Evolutionary conservation across 2,113 vertebrate genomes (phyloP).

Genomic region (Rhynchomys soricoides): DNA sequence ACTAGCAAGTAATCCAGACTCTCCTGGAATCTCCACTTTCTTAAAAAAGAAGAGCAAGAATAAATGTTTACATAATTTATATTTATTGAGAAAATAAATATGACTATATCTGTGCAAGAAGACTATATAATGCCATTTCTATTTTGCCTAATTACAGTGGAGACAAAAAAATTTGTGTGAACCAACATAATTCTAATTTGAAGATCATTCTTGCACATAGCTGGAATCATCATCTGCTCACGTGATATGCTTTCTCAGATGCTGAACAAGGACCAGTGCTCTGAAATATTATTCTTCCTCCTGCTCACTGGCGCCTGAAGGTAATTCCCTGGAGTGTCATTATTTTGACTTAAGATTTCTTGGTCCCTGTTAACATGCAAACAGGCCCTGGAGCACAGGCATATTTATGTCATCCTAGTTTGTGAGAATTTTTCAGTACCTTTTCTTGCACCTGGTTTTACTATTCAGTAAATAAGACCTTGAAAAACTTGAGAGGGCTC

Average conservation of each 20-base stretch:
- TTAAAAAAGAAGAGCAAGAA: not conserved
- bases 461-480: slow-evolving; percentile 29
- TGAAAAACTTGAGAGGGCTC: not conserved
- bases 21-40: not conserved
- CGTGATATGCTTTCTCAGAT: not conserved
- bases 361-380: slow-evolving; percentile 61
- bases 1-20: not conserved
- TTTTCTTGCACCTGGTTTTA: slow-evolving; percentile 2
- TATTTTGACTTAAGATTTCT: slow-evolving; percentile 71
- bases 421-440: not conserved
- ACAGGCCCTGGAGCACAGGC: slow-evolving; percentile 22
- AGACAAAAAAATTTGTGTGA: not conserved
- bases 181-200: not conserved
- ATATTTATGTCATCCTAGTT: slow-evolving; percentile 38
- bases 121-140: not conserved
- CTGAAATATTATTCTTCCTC: slow-evolving; percentile 39
- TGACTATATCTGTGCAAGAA: not conserved
- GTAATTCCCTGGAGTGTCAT: slow-evolving; percentile 58
- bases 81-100: not conserved
- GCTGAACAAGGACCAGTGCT: not conserved
- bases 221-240: not conserved
- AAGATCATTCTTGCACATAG: not conserved
- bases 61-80: not conserved
- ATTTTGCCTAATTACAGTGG: not conserved
- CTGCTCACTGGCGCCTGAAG: slow-evolving; percentile 53